These are phyloP conservation scores for Chrysolina oricalcia DNA, from an alignment of 2,888 invertebrate species.

Conservation along the genomic window DNA sequence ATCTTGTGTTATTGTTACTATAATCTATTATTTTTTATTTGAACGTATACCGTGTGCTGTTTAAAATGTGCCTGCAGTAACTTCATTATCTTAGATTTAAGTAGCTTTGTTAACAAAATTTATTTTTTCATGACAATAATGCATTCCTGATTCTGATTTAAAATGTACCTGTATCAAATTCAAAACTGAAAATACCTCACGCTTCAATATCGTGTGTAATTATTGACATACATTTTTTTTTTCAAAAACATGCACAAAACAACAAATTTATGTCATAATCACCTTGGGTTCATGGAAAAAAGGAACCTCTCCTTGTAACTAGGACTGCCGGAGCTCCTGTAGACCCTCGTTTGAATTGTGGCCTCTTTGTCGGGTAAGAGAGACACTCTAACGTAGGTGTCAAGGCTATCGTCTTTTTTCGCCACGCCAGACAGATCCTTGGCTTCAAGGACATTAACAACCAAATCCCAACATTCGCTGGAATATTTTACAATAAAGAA, in stretches of 20 bases:
- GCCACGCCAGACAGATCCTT: constrained; percentile 80
- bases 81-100: too few relatives aligned
- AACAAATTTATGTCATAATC: constrained; percentile 1
- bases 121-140: too few relatives aligned
- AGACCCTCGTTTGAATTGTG: constrained; percentile 81
- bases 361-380: constrained; percentile 81
- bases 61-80: too few relatives aligned
- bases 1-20: too few relatives aligned
- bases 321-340: constrained; percentile 80
- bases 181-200: too few relatives aligned
- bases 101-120: too few relatives aligned
- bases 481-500: constrained; percentile 46
- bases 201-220: too few relatives aligned
- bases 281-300: constrained; percentile 75
- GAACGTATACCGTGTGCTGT: too few relatives aligned
- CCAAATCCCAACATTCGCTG: constrained; percentile 74
- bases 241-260: not conserved
- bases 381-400: constrained; percentile 85
- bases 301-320: constrained; percentile 86
- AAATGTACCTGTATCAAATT: too few relatives aligned
- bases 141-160: too few relatives aligned
- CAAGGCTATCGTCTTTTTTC: constrained; percentile 74
- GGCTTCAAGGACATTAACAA: constrained; percentile 85
- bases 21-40: too few relatives aligned
- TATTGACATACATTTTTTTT: too few relatives aligned